Evolutionary conservation across 1,140 invertebrate species (phyloP), one percentile per base, ranked within the genome.

Genomic region (Drosophila kohkoa): DNA sequence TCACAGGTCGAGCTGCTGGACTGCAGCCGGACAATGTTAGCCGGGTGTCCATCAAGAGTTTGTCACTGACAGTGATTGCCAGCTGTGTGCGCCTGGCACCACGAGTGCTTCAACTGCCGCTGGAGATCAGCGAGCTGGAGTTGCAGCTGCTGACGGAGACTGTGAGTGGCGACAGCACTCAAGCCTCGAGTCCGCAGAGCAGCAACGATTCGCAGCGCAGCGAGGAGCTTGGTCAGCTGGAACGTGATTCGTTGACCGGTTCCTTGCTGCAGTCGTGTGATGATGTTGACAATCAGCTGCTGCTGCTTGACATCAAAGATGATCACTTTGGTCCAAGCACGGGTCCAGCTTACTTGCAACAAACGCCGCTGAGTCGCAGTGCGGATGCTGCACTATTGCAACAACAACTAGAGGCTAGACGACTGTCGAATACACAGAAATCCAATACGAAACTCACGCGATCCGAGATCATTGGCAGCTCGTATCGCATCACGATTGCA

Each of bases 1-100:
- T 98, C 10, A 93, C 93, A 30, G 96, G 96, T 43, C 86, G 79
- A 51, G 92, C 93, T 20, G 93, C 93, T 2, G 92, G 93, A 25
- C 90, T 95, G 59, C 94, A 96, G 41, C 90, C 94, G 5, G 96
- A 97, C 82, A 93, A 94, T 64, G 92, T 93, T 32, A 95, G 96
- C 13, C 93, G 97, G 13, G 96, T 98, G 10, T 97, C 96, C 77
- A 95, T 97, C 1, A 97, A 98, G 93, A 95, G 96, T 13, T 92
- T 98, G 20, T 96, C 96, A 5, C 88, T 98, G 5, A 94, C 94
- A 49, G 97, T 96, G 87, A 86, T 98, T 8, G 94, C 94, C 3
- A 94, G 94, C 55, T 94, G 96, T 49, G 92, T 97, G 32, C 93
- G 93, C 32, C 82, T 97, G 28, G 93, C 94, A 74, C 96, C 97